A percentile compares a stretch with the other conserved stretches of the same genome.
phyloP scores from a whole-genome alignment of 2,888 invertebrate species.

The Drosophila nigritarsus region DNA sequence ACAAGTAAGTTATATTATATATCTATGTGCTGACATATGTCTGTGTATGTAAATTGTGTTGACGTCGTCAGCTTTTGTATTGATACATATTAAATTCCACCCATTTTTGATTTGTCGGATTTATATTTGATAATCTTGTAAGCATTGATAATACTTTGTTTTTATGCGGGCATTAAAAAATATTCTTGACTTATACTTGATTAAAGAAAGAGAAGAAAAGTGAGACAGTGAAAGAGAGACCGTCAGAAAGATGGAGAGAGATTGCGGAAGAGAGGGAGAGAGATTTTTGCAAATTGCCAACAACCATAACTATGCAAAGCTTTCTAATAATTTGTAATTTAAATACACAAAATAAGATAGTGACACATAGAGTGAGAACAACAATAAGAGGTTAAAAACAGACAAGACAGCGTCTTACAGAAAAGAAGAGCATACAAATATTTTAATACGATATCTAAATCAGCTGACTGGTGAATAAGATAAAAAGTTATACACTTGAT shows the following conservation, averaged over 20 bases:
- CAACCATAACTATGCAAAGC: background rate
- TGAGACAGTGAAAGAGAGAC: background rate
- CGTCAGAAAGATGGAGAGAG: background rate
- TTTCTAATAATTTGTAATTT: background rate
- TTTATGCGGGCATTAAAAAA: background rate
- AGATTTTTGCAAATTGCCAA: background rate
- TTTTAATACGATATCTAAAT: background rate
- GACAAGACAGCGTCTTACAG: background rate
- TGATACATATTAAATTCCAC: background rate
- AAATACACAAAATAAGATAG: background rate
- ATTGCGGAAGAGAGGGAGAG: background rate
- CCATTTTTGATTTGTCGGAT: background rate
- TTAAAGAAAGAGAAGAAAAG: background rate
- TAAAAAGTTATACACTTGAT: background rate
- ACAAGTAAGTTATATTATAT: slow-evolving; percentile 86
- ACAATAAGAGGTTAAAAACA: background rate
- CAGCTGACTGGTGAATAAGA: background rate
- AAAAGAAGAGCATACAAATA: background rate
- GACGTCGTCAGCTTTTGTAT: background rate
- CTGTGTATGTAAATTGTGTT: background rate
- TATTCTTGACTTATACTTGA: background rate
- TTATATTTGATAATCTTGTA: background rate
- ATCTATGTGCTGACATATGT: background rate
- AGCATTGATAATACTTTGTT: background rate
- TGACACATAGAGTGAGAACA: background rate